Conservation (phyloP, 2,888 invertebrate species). For the Caenorhabditis afra region DNA sequence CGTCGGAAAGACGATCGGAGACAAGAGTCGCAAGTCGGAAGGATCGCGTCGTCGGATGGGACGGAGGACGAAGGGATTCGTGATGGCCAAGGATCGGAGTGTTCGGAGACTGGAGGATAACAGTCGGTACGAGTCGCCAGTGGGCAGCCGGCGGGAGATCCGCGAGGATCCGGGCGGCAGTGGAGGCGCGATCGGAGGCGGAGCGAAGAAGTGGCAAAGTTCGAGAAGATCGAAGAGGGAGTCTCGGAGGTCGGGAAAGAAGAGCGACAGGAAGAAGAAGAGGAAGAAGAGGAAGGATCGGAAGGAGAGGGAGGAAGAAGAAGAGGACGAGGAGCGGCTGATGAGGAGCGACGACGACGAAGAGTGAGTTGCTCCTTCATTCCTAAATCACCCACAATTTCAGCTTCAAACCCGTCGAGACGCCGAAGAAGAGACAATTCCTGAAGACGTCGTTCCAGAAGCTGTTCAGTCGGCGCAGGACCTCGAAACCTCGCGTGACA, state of each 20-base stretch:
- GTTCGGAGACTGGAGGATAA: conserved; percentile 23
- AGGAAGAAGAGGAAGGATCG: conserved; percentile 9
- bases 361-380: background rate
- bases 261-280: background rate
- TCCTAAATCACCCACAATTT: background rate
- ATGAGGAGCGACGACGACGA: background rate
- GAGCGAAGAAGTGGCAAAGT: conserved; percentile 6
- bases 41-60: background rate
- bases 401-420: background rate
- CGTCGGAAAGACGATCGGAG: conserved; percentile 10
- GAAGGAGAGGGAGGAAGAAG: conserved; percentile 18
- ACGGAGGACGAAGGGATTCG: conserved; percentile 23
- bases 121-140: conserved; percentile 7
- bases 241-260: conserved; percentile 3
- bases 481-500: background rate
- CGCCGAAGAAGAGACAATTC: background rate
- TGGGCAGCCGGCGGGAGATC: background rate
- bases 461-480: conserved; percentile 19
- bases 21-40: conserved; percentile 10
- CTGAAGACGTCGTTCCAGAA: conserved; percentile 19
- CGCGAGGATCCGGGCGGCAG: too few relatives aligned
- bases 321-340: background rate
- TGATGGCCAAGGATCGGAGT: conserved; percentile 27
- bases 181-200: background rate
- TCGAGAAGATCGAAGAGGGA: background rate